A percentile compares a stretch with the other conserved stretches of the same genome.
These are phyloP conservation scores for Mactra quadrangularis DNA, from an alignment of 1,140 invertebrate species.

Conservation along the genomic window DNA sequence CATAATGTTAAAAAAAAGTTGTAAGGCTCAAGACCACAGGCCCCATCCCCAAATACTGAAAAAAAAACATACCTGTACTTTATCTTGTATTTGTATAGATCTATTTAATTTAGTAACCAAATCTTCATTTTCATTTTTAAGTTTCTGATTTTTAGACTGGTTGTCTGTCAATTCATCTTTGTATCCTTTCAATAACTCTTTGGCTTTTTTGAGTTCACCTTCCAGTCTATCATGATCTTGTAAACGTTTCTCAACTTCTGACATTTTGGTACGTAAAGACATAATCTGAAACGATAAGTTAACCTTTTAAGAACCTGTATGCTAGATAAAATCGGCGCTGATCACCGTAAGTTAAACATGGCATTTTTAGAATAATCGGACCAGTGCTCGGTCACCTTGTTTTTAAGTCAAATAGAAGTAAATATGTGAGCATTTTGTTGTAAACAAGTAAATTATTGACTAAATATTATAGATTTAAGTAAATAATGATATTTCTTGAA, in stretches of 20 bases:
- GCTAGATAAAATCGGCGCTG: too few species aligned
- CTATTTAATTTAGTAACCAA: conserved; percentile 46
- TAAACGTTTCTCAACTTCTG: conserved; percentile 30
- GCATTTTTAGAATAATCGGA: too few species aligned
- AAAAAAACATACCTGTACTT: conserved; percentile 62
- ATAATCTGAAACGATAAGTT: conserved; percentile 21
- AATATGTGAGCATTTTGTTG: too few species aligned
- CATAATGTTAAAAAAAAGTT: too few species aligned
- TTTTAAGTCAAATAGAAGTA: too few species aligned
- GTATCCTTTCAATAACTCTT: conserved; percentile 44
- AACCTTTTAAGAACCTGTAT: too few species aligned
- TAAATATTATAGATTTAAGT: too few species aligned
- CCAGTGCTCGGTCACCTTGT: too few species aligned
- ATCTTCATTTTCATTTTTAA: conserved; percentile 18
- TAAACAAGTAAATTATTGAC: too few species aligned
- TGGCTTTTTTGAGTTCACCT: conserved; percentile 50
- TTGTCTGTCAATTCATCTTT: conserved; percentile 52
- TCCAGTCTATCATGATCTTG: conserved; percentile 27
- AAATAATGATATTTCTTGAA: too few species aligned
- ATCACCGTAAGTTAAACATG: too few species aligned
- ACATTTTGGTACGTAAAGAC: conserved; percentile 9
- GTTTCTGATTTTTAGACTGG: conserved; percentile 18
- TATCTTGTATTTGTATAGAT: conserved; percentile 60
- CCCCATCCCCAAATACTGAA: conserved; percentile 13
- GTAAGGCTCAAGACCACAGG: too few species aligned